Conservation (phyloP, 2,797 vertebrate genomes). For the Danio albolineatus region DNA sequence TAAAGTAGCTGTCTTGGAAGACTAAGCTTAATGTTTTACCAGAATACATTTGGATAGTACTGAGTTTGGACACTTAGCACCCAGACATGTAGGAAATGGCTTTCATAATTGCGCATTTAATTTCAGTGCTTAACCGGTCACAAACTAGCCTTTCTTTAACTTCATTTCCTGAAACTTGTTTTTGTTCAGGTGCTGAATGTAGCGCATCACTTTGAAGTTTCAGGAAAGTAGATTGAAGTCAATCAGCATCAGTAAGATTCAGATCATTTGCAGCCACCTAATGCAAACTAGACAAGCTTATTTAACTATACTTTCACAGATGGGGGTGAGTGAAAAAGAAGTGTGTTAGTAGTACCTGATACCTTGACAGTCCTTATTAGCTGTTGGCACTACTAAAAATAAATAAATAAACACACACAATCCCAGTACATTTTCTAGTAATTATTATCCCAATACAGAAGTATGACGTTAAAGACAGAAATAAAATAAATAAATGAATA, state of each 20-base stretch:
- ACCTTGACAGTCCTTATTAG: background rate
- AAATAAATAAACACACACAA: background rate
- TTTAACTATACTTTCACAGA: constrained; percentile 19
- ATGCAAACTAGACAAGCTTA: constrained; percentile 8
- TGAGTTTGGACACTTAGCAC: constrained; percentile 16
- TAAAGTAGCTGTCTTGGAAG: constrained; percentile 12
- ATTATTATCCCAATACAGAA: background rate
- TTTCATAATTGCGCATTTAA: constrained; percentile 50
- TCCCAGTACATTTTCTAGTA: background rate
- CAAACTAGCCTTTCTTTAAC: constrained; percentile 36
- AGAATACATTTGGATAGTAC: constrained; percentile 23
- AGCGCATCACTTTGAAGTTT: constrained; percentile 45
- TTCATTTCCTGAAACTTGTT: constrained; percentile 61
- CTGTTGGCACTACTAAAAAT: background rate
- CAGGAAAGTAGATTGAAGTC: constrained; percentile 62
- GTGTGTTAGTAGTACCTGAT: background rate
- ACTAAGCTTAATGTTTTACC: constrained; percentile 20
- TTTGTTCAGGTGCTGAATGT: constrained; percentile 38
- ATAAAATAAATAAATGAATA: too few species aligned
- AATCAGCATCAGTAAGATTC: constrained; percentile 51
- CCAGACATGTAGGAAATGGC: constrained; percentile 51
- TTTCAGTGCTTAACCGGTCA: constrained; percentile 33
- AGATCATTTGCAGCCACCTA: background rate
- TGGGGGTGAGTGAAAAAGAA: background rate
- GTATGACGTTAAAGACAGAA: background rate